Evolutionary conservation across 2,888 invertebrate species (phyloP), one percentile per base, ranked within the genome.

Genomic region (Ceriagrion tenellum): DNA sequence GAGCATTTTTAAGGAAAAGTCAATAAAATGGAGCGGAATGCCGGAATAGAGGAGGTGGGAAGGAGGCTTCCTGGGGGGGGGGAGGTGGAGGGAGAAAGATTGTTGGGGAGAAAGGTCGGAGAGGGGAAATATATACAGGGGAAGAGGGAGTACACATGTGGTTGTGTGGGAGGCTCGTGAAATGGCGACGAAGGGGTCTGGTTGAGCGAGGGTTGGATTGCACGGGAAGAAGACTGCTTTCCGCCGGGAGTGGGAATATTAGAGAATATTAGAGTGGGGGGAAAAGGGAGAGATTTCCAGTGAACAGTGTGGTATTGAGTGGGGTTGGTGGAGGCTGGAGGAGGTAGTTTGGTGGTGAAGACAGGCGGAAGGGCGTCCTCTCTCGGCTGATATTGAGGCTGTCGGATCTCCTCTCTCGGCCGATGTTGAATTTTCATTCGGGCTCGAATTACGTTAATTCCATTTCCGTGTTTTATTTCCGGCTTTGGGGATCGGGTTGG

Each of bases 281-380:
- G 47, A n/a, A 56, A 90, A 30, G 23, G 55, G 74, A 95, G 88
- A 47, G 89, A 88, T 88, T 88, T 88, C 59, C 69, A 20, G 88
- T 47, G 88, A 26, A 47, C 10, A 8, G 88, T 18, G 35, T 35
- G 40, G 88, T 16, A 16, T 88, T 23, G 88, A 20, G 88, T 35
- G 23, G 95, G 95, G 95, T 96, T 95, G 95, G 95, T 88, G 93
- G 56, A 88, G 88, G 63, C 88, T 16, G 95, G 56, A 91, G 88
- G 95, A 40, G 89, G 88, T 30, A 89, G 30, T 47, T 13, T n/a
- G 26, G 95, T 55, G 90, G 88, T 91, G 55, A 95, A 88, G 95
- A 90, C 95, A 74, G 90, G 95, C 95, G 90, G 95, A 95, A 95
- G 47, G 47, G 88, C 81, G 90, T 90, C 47, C 47, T 90, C 95